phyloP scores from a whole-genome alignment of 2,888 invertebrate genomes.

The Apamea anceps region DNA sequence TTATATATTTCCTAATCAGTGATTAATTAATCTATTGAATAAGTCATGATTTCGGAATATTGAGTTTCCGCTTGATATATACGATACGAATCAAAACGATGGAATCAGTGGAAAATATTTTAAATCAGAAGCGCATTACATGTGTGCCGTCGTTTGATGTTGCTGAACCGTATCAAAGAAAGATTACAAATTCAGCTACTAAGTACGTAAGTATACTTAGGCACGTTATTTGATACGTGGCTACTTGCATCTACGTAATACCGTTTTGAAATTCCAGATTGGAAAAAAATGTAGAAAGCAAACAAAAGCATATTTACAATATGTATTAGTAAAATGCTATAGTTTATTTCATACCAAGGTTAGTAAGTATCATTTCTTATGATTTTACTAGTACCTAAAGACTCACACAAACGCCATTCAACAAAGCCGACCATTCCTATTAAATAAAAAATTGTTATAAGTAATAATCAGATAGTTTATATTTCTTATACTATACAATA shows the following conservation, averaged over 20 bases:
- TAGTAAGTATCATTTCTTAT: background rate
- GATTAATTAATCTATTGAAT: conserved; percentile 12
- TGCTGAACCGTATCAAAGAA: conserved; percentile 32
- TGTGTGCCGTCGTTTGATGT: conserved; percentile 48
- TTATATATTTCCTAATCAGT: conserved; percentile 14
- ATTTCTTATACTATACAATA: conserved; percentile 49
- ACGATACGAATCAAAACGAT: conserved; percentile 37
- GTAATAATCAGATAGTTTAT: conserved; percentile 56
- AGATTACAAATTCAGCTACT: conserved; percentile 24
- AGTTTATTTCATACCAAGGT: background rate
- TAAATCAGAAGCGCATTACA: conserved; percentile 31
- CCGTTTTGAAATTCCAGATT: conserved; percentile 13
- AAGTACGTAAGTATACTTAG: background rate
- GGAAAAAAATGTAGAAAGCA: background rate
- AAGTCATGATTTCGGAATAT: conserved; percentile 29
- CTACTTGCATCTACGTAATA: background rate
- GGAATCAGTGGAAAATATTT: conserved; percentile 34
- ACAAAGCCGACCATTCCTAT: background rate
- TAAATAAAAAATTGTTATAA: conserved; percentile 1
- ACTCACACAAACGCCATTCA: background rate
- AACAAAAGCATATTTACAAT: background rate
- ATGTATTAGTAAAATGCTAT: background rate
- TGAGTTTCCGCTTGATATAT: conserved; percentile 34
- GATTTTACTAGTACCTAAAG: background rate
- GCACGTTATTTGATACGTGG: conserved; percentile 16